Evolutionary conservation across 2,113 vertebrate species (phyloP).

Genomic region (Odocoileus virginianus): DNA sequence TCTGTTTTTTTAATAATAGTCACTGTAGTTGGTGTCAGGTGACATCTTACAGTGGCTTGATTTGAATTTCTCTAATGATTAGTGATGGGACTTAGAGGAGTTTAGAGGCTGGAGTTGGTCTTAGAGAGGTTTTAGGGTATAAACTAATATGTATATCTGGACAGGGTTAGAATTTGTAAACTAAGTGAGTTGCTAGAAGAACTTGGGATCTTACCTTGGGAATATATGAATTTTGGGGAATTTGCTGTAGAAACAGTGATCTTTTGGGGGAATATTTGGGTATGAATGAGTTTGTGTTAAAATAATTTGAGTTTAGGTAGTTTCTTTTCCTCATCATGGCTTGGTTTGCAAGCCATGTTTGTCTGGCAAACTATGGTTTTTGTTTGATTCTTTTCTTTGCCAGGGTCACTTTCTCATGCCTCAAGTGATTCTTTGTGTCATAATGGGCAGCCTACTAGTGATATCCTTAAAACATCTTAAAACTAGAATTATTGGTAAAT

Average conservation of each 20-base stretch:
- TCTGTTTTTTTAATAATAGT: background rate
- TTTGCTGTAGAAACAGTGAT: background rate
- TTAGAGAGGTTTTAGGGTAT: background rate
- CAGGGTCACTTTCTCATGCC: background rate
- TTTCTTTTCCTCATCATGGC: background rate
- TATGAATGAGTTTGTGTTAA: background rate
- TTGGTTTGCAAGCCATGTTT: background rate
- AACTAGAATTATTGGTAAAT: background rate
- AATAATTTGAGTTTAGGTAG: background rate
- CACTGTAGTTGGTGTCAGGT: background rate
- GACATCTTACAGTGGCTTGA: background rate
- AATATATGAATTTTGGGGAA: background rate
- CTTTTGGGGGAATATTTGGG: background rate
- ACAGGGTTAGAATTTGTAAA: background rate
- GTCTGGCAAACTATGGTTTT: background rate
- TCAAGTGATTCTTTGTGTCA: background rate
- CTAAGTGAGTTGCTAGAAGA: background rate
- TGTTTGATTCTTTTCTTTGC: background rate
- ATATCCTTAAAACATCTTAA: background rate
- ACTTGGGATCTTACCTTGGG: background rate
- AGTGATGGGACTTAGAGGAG: background rate
- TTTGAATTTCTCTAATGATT: background rate
- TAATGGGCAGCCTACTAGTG: background rate
- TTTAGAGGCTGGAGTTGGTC: background rate
- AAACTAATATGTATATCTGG: background rate